Evolutionary conservation across 2,797 vertebrate genomes (phyloP).

Genomic region (Parauchenoglanis punctatus): DNA sequence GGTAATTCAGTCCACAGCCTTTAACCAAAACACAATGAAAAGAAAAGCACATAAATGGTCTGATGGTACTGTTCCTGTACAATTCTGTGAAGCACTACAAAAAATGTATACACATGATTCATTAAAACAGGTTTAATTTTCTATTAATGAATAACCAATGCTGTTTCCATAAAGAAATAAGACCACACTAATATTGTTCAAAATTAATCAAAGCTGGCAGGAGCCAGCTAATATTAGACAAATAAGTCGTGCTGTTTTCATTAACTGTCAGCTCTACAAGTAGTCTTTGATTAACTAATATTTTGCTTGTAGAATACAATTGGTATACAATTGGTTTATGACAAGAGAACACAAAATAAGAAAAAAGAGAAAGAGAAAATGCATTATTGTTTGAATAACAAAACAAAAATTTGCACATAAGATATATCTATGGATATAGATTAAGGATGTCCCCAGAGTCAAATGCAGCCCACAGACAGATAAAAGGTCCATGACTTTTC

Average conservation of each 20-base stretch:
- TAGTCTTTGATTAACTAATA: neutral
- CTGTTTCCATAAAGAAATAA: neutral
- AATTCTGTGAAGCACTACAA: neutral
- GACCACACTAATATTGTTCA: neutral
- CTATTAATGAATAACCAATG: neutral
- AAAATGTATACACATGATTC: neutral
- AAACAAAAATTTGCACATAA: neutral
- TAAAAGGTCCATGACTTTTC: neutral
- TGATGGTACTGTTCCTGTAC: neutral
- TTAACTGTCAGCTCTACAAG: neutral
- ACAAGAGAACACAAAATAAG: neutral
- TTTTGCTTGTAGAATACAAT: neutral
- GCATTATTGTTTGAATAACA: neutral
- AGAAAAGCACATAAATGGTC: neutral
- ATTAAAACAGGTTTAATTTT: neutral
- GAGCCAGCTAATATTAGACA: neutral
- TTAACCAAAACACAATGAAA: slow-evolving; percentile 32
- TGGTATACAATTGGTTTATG: neutral
- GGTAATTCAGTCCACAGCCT: slow-evolving; percentile 97
- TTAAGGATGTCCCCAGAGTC: neutral
- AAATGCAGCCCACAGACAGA: neutral
- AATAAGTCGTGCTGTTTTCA: neutral
- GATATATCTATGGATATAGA: neutral
- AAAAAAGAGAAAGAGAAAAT: neutral
- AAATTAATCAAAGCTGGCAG: neutral